These are phyloP conservation scores for Molossus molossus DNA, from an alignment of 2,797 vertebrate species.

Conservation along the genomic window DNA sequence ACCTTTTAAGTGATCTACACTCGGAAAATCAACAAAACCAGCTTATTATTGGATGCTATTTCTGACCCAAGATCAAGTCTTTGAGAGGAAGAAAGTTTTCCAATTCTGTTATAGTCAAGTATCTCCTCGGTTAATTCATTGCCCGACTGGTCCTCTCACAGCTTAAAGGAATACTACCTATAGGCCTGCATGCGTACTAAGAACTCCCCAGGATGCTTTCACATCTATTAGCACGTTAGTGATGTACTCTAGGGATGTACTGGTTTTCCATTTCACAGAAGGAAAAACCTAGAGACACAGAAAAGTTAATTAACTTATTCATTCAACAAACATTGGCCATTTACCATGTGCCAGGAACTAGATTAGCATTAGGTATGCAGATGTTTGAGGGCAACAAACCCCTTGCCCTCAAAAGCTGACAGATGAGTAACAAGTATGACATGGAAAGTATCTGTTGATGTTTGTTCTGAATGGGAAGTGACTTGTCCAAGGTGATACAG, in stretches of 20 bases:
- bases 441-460: not conserved
- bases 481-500: not conserved
- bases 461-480: not conserved
- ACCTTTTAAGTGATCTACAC: not conserved
- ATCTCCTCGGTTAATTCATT: not conserved
- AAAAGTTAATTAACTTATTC: not conserved
- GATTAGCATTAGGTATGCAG: not conserved
- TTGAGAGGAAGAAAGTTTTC: not conserved
- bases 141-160: not conserved
- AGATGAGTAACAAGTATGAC: not conserved
- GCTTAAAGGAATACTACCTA: not conserved
- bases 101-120: not conserved
- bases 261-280: not conserved
- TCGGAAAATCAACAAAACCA: conserved; percentile 30
- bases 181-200: not conserved
- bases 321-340: not conserved
- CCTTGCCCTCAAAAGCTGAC: not conserved
- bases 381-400: not conserved
- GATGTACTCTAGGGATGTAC: not conserved
- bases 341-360: not conserved
- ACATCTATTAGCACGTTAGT: not conserved
- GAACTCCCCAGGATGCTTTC: conserved; percentile 28
- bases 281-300: conserved; percentile 17
- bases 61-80: conserved; percentile 7
- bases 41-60: not conserved